Evolutionary conservation across 2,113 vertebrate species (phyloP).

Genomic region (Conger conger): DNA sequence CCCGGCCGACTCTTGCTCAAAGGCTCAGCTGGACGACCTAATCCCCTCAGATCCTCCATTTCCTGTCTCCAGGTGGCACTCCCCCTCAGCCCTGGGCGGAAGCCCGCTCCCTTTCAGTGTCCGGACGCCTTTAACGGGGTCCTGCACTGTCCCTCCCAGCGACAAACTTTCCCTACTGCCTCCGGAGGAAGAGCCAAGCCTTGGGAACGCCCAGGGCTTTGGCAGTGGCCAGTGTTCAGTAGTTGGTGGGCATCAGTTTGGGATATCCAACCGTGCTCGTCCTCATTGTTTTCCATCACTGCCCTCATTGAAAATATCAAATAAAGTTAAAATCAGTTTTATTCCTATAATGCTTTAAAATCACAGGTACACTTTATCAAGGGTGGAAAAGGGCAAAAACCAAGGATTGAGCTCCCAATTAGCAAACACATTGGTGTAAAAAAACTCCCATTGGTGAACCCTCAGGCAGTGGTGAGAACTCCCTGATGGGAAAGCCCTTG

Average conservation of each 20-base stretch:
- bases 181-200: neutral
- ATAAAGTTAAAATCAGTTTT: too few species aligned
- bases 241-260: neutral
- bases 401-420: too few species aligned
- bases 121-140: neutral
- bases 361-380: too few species aligned
- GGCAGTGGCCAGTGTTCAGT: neutral
- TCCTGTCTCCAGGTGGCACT: neutral
- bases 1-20: neutral
- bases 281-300: neutral
- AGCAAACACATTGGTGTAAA: too few species aligned
- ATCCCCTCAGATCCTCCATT: conserved; percentile 4
- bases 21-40: conserved; percentile 10
- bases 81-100: neutral
- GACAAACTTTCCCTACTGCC: neutral
- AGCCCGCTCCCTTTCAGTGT: too few species aligned
- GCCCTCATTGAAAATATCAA: neutral
- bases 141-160: neutral
- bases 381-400: too few species aligned
- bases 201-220: neutral
- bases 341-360: too few species aligned
- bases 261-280: neutral
- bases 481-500: too few species aligned
- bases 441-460: too few species aligned
- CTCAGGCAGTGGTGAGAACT: too few species aligned